phyloP scores from a whole-genome alignment of 2,888 invertebrate genomes.

The Sarcophaga caerulescens region DNA sequence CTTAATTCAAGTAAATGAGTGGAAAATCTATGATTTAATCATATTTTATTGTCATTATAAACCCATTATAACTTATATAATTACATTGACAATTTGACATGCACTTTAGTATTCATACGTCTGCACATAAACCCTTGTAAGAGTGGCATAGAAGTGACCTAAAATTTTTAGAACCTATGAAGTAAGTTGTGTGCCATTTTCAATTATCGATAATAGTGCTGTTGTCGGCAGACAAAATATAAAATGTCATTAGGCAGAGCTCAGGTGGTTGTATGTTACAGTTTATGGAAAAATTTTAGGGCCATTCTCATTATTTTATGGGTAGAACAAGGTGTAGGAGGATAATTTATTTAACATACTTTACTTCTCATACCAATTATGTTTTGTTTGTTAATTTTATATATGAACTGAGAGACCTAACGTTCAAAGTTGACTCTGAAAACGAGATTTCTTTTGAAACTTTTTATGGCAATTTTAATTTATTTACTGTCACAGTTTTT shows the following conservation, averaged over 20 bases:
- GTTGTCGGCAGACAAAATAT: background rate
- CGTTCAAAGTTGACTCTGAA: too few relatives aligned
- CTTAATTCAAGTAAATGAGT: too few relatives aligned
- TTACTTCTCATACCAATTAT: too few relatives aligned
- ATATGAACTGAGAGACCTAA: too few relatives aligned
- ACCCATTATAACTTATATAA: background rate
- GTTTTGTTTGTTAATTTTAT: too few relatives aligned
- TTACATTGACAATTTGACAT: slow-evolving; percentile 41
- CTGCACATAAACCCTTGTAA: background rate
- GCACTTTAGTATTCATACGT: too few relatives aligned
- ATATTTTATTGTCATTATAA: background rate
- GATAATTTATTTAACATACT: too few relatives aligned
- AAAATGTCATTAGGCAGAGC: background rate
- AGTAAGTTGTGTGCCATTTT: slow-evolving; percentile 8
- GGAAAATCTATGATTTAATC: background rate
- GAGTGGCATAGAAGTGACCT: slow-evolving; percentile 17
- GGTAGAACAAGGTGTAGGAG: too few relatives aligned
- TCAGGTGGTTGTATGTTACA: background rate
- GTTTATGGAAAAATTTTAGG: background rate
- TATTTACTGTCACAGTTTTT: too few relatives aligned
- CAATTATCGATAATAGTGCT: slow-evolving; percentile 1
- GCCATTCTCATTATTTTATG: too few relatives aligned
- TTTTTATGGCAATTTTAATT: too few relatives aligned
- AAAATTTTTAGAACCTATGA: background rate
- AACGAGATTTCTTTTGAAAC: too few relatives aligned